Evolutionary conservation across 37 sponge, comb jelly and placozoan genomes (phyloP).

Genomic region (Haliclona indistincta): DNA sequence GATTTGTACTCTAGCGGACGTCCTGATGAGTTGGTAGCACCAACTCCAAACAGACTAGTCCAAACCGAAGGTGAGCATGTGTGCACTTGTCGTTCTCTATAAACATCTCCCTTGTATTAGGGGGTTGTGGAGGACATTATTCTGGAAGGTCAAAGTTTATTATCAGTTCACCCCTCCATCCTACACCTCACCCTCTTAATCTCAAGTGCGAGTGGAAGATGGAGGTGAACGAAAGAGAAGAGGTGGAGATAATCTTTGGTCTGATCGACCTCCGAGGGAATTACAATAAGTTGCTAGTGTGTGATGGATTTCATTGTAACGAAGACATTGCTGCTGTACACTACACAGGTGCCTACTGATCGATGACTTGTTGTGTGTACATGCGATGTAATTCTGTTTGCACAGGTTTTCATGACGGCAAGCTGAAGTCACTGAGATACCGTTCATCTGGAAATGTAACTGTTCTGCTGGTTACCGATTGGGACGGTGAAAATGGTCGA

Average conservation of each 20-base stretch:
- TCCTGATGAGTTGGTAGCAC: background rate
- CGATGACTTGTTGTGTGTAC: background rate
- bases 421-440: background rate
- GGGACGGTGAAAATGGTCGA: background rate
- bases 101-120: too few relatives aligned
- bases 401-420: background rate
- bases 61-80: constrained; percentile 29
- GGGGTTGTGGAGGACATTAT: constrained; percentile 6
- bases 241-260: background rate
- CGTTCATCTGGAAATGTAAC: background rate
- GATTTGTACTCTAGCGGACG: constrained; percentile 16
- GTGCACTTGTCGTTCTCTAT: too few relatives aligned
- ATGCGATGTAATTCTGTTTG: background rate
- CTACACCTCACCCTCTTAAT: background rate
- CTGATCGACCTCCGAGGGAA: background rate
- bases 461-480: background rate
- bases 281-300: background rate
- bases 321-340: background rate
- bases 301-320: background rate
- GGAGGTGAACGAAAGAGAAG: background rate
- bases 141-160: background rate
- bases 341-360: background rate
- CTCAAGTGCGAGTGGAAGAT: constrained; percentile 7
- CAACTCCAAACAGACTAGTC: constrained; percentile 41
- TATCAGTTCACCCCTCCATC: background rate